Evolutionary conservation across 2,888 invertebrate species (phyloP).

Genomic region (Lepas anatifera): DNA sequence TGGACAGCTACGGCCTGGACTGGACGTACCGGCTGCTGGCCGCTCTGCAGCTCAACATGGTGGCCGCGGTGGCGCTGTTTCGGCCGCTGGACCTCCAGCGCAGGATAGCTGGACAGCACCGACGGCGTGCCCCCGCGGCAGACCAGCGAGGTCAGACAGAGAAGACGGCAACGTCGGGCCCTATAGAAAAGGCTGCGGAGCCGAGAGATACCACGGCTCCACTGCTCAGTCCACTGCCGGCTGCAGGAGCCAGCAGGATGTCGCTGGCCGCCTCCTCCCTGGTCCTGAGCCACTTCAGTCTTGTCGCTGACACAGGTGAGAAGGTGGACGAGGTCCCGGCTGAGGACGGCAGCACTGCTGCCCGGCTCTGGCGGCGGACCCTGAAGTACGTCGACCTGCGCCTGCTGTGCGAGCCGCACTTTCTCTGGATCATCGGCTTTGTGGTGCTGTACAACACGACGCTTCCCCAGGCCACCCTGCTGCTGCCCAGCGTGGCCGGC

Average conservation of each 20-base stretch:
- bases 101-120: not conserved
- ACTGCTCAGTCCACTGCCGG: no score
- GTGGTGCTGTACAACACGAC: not conserved
- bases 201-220: no score
- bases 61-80: not conserved
- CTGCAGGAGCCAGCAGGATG: no score
- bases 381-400: not conserved
- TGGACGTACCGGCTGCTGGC: conserved; percentile 1
- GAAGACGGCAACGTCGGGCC: not conserved
- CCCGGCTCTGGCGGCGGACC: not conserved
- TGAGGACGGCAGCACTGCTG: no score
- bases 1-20: not conserved
- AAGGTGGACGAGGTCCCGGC: no score
- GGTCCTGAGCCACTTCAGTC: no score
- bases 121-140: not conserved
- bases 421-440: not conserved
- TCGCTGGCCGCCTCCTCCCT: no score
- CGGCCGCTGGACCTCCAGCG: not conserved
- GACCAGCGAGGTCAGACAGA: not conserved
- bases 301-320: no score
- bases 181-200: no score
- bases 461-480: not conserved
- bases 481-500: not conserved
- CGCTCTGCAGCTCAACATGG: not conserved
- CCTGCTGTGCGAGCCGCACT: not conserved